Conservation (phyloP, 2,888 invertebrate genomes). For the Tinea pellionella region DNA sequence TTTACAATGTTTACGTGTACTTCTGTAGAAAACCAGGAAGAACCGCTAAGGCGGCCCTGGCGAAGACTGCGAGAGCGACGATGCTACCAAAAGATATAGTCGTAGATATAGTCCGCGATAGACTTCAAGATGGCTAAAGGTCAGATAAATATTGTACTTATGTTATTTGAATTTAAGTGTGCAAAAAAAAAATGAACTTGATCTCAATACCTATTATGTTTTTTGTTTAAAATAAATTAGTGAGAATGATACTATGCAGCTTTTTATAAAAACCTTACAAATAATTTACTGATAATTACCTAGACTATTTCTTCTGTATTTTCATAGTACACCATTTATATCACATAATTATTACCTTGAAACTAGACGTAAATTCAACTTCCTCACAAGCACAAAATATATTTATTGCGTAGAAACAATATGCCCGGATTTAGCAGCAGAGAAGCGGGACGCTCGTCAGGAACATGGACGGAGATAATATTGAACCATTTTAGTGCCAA, state of each 20-base stretch:
- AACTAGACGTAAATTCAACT: not conserved
- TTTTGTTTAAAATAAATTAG: not conserved
- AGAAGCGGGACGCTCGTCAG: not conserved
- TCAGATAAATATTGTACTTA: constrained; percentile 12
- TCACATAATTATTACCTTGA: not conserved
- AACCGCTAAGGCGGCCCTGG: constrained; percentile 45
- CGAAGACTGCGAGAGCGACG: constrained; percentile 57
- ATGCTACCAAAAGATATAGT: constrained; percentile 60
- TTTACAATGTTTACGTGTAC: constrained; percentile 60
- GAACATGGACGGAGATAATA: not conserved
- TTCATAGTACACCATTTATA: not conserved
- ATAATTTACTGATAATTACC: no score
- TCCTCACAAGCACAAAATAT: not conserved
- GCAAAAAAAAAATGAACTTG: not conserved
- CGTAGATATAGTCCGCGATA: constrained; percentile 56
- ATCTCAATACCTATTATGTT: not conserved
- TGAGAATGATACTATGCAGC: not conserved
- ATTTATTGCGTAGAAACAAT: not conserved
- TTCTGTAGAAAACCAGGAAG: constrained; percentile 54
- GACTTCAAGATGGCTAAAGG: constrained; percentile 29
- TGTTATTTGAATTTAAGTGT: not conserved
- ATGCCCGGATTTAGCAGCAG: not conserved
- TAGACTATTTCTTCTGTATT: not conserved
- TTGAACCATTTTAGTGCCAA: constrained; percentile 30
- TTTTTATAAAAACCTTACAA: not conserved